A percentile compares a stretch with the other conserved stretches of the same genome.
These are phyloP conservation scores for Anarrhichthys ocellatus DNA, from an alignment of 2,113 vertebrate species.

Conservation along the genomic window DNA sequence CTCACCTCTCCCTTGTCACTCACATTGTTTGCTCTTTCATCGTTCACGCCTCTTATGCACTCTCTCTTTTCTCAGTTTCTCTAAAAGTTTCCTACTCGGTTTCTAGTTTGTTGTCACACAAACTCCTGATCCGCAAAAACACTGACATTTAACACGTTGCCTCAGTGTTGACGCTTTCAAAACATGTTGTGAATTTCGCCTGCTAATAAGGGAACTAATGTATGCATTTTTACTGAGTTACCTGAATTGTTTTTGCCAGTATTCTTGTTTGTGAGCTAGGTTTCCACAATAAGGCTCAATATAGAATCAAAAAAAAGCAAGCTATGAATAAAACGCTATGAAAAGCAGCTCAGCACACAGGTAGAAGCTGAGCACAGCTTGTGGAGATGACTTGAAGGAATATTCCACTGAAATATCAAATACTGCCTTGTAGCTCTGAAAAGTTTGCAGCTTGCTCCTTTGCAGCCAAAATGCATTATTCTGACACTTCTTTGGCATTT, in stretches of 20 bases:
- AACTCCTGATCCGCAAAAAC: conserved; percentile 14
- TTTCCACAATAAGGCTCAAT: conserved; percentile 35
- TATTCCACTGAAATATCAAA: conserved; percentile 39
- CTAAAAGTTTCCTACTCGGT: conserved; percentile 33
- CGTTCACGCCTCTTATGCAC: conserved; percentile 8
- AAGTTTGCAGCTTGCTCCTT: conserved; percentile 20
- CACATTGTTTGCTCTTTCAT: conserved; percentile 24
- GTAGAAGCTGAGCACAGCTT: conserved; percentile 33
- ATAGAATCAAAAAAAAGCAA: conserved; percentile 47
- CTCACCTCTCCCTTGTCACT: conserved; percentile 36
- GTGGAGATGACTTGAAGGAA: conserved; percentile 32
- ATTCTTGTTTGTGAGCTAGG: conserved; percentile 22
- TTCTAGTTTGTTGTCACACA: conserved; percentile 42
- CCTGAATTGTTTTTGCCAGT: conserved; percentile 11
- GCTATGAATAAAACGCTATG: conserved; percentile 51
- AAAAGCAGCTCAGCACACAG: conserved; percentile 15
- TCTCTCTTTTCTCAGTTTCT: conserved; percentile 11
- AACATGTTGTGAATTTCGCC: conserved; percentile 24
- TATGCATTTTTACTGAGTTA: conserved; percentile 37
- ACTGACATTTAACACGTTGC: conserved; percentile 2
- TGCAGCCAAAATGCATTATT: neutral
- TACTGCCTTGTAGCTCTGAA: conserved; percentile 24
- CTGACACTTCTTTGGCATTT: neutral
- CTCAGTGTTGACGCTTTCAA: conserved; percentile 28
- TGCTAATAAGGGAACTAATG: conserved; percentile 40